These are phyloP conservation scores for Hormiphora californensis DNA, from an alignment of 37 sponge, comb jelly and placozoan species.

Conservation along the genomic window DNA sequence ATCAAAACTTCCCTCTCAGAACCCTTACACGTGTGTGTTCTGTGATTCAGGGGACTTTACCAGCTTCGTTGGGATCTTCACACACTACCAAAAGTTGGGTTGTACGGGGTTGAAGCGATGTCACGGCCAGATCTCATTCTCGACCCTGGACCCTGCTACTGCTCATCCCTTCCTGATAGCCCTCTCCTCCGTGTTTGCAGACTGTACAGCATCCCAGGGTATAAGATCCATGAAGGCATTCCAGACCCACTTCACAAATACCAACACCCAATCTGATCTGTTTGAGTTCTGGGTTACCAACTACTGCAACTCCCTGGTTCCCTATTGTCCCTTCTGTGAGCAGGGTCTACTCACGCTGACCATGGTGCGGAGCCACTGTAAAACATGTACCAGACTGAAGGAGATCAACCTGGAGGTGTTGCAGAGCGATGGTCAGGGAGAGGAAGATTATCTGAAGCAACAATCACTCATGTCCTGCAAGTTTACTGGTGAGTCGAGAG, in stretches of 20 bases:
- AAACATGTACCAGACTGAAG: not conserved
- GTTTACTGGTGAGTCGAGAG: constrained; percentile 4
- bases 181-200: not conserved
- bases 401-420: constrained; percentile 37
- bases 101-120: constrained; percentile 14
- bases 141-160: too few relatives aligned
- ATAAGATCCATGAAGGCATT: not conserved
- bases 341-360: not conserved
- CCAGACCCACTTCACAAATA: not conserved
- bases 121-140: constrained; percentile 1
- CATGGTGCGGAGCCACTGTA: not conserved
- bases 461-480: constrained; percentile 10
- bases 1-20: not conserved
- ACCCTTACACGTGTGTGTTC: constrained; percentile 35
- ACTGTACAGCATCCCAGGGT: not conserved
- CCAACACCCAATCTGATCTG: not conserved
- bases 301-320: constrained; percentile 26
- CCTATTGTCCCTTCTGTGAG: constrained; percentile 12
- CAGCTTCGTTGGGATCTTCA: not conserved
- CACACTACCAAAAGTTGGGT: constrained; percentile 10
- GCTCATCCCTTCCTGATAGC: constrained; percentile 26
- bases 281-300: constrained; percentile 39
- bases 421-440: not conserved
- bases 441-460: constrained; percentile 10
- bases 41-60: constrained; percentile 4